phyloP scores from a whole-genome alignment of 1,140 invertebrate genomes.

The Trachymyrmex septentrionalis region DNA sequence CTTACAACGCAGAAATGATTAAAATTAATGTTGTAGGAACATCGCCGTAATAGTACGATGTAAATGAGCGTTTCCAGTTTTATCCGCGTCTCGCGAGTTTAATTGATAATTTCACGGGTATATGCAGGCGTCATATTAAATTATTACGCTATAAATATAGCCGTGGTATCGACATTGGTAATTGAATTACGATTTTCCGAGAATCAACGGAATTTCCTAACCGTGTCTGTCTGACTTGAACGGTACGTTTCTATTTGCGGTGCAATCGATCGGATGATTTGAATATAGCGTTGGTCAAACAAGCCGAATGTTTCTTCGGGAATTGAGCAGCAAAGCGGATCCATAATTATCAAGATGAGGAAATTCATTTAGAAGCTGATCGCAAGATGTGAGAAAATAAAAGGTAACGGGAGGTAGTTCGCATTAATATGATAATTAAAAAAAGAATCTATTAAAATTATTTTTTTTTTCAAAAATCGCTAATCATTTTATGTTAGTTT shows the following conservation, averaged over 20 bases:
- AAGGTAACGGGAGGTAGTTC: not conserved
- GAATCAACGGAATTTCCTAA: conserved; percentile 41
- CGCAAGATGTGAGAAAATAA: not conserved
- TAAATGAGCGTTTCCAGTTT: conserved; percentile 1
- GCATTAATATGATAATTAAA: not conserved
- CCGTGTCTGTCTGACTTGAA: conserved; percentile 44
- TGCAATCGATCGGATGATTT: conserved; percentile 56
- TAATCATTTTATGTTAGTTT: not conserved
- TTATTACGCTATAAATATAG: conserved; percentile 69
- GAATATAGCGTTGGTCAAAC: conserved; percentile 57
- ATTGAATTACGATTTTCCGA: conserved; percentile 69
- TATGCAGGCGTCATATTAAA: conserved; percentile 45
- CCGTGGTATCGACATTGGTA: conserved; percentile 37
- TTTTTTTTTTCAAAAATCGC: not conserved
- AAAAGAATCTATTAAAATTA: not conserved
- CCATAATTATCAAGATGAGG: conserved; percentile 14
- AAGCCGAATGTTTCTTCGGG: conserved; percentile 45
- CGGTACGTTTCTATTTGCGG: conserved; percentile 56
- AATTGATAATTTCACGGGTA: conserved; percentile 70
- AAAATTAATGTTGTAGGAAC: not conserved
- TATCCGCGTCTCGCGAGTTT: conserved; percentile 18
- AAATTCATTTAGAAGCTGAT: conserved; percentile 31
- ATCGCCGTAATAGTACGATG: not conserved
- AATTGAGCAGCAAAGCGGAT: conserved; percentile 46
- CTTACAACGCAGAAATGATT: not conserved